Evolutionary conservation across 2,113 vertebrate genomes (phyloP), one percentile per base, ranked within the genome.

Genomic region (Plotosus lineatus): DNA sequence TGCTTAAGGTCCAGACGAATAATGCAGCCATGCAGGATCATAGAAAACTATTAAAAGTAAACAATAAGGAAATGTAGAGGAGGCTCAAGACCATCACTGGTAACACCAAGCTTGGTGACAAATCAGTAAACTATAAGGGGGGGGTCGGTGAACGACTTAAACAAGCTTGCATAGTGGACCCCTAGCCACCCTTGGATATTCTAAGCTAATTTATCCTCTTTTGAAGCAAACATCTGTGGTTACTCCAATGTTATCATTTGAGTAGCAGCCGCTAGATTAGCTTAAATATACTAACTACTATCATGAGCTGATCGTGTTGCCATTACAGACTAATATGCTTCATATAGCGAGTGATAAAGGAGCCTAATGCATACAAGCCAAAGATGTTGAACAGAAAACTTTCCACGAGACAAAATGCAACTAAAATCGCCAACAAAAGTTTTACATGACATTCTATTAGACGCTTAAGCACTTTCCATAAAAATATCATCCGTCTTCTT

Each of bases 11-110:
- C 38, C 6, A 11, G 11, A 68, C 31, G 33, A 71, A 71, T 48
- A 71, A 31, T 28, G 66, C 17, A 21, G 40, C 65, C 23, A 26
- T 46, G 66, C n/a, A 71, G 6, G 12, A 71, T 71, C 48, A 71
- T 31, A 31, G 68, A 71, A 48, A 71, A 31, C 68, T 71, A 26
- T 71, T 71, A 48, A 71, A 71, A 48, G 42, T 15, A 69, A 69
- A 44, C 40, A 69, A 11, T 0, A 1, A 0, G 40, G 65, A 31
- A 71, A 71, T 31, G 68, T 71, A 26, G 38, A 68, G 38, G 21
- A 11, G 36, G 36, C 38, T 42, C 36, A 68, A n/a, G 65, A 68
- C 11, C 38, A 42, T 42, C 19, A 42, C 10, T n/a, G 21, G 42
- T 71, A 48, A 9, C 12, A 44, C 12, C n/a, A 11, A 44, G 65